phyloP scores from a whole-genome alignment of 2,113 vertebrate species.

The Nesogale talazaci region DNA sequence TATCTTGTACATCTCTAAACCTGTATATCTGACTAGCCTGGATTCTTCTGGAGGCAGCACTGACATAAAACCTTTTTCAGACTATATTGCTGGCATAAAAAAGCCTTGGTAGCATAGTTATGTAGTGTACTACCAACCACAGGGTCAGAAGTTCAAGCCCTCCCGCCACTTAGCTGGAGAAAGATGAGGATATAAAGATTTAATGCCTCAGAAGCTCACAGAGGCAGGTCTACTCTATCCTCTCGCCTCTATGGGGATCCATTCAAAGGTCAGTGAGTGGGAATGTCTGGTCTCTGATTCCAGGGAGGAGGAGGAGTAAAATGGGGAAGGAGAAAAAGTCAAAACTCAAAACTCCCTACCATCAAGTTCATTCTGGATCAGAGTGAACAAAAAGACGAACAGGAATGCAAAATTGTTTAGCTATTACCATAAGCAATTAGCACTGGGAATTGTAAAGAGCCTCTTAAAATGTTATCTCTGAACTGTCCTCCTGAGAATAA shows the following conservation, averaged over 20 bases:
- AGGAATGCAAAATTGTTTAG: neutral
- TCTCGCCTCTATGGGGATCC: too few relatives aligned
- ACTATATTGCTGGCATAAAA: neutral
- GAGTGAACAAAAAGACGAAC: neutral
- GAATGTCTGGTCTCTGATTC: neutral
- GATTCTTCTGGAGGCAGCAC: neutral
- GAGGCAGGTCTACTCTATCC: too few relatives aligned
- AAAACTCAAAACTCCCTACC: neutral
- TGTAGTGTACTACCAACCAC: too few relatives aligned
- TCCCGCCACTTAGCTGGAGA: too few relatives aligned
- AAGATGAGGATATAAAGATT: too few relatives aligned
- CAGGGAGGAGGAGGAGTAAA: neutral
- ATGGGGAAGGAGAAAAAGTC: neutral
- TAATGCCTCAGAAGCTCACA: too few relatives aligned
- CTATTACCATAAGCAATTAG: neutral
- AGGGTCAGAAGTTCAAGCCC: too few relatives aligned
- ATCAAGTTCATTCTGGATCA: too few relatives aligned
- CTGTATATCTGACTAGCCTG: too few relatives aligned
- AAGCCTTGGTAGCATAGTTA: too few relatives aligned
- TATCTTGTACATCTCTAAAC: too few relatives aligned
- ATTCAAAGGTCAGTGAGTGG: too few relatives aligned
- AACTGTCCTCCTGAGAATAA: neutral
- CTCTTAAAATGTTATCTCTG: neutral
- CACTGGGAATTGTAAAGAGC: neutral
- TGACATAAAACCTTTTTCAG: neutral